Base-by-base conservation (phyloP, 2,797 vertebrate species). In the Dicrostonyx torquatus region DNA sequence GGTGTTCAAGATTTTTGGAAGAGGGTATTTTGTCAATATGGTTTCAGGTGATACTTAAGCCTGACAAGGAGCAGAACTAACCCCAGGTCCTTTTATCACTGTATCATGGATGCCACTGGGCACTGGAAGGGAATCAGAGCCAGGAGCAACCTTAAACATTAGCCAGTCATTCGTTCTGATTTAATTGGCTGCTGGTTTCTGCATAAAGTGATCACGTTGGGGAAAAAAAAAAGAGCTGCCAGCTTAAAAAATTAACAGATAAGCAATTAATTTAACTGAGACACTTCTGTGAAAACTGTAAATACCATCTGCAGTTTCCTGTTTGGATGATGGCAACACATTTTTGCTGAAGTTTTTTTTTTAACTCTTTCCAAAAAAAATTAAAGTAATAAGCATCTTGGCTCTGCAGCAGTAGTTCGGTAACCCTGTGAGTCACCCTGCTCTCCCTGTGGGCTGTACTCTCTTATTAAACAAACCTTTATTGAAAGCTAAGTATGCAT, bases 191-290 rank as follows among this genome's bases (percentile, higher is more conserved):
- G 34, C 80, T 93, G 87, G 13, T 90, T 96, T 97, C 89, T 94
- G 66, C 84, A 87, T 82, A 77, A 95, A 92, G 45, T 85, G 87
- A 96, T 93, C 94, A 91, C 18, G 48, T 89, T 94, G 75, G 29
- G 70, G 17, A 26, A 13, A 48, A 14, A 55, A 72, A 43, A 89
- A 93, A 84, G 89, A 94, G 34, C 60, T 96, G 83, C 91, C 91
- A 93, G 91, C 31, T 92, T 76, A 60, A 91, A 91, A 94, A 92
- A 87, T 94, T 94, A 97, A 95, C 93, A 96, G 89, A 78, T 87
- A 97, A 94, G 89, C 90, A 95, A 89, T 96, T 96, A 90, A 94
- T 91, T 96, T 94, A 91, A 89, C 53, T n/a, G 76, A 94, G 79
- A 73, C 2, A 1, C n/a, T 95, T 92, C 76, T 68, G 76, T 91